Evolutionary conservation across 2,888 invertebrate species (phyloP).

Genomic region (Pyrgus malvae): DNA sequence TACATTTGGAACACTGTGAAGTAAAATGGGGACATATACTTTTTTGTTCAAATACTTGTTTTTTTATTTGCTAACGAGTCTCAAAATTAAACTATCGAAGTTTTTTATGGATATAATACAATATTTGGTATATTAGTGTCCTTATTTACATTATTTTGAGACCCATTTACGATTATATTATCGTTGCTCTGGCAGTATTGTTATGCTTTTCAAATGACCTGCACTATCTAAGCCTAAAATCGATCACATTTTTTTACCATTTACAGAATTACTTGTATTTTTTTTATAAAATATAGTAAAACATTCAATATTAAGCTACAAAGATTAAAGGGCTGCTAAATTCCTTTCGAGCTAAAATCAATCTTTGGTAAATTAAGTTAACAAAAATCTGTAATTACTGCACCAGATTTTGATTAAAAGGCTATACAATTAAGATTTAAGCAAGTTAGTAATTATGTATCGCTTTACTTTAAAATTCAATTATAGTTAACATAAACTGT

Average conservation of each 20-base stretch:
- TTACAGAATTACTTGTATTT: conserved; percentile 65
- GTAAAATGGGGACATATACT: too few species aligned
- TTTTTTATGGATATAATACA: background rate
- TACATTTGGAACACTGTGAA: background rate
- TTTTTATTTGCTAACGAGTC: conserved; percentile 29
- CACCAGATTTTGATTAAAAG: conserved; percentile 49
- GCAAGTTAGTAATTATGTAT: background rate
- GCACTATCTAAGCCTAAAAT: conserved; percentile 67
- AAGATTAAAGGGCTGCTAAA: conserved; percentile 59
- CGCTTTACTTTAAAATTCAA: background rate
- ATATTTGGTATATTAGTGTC: background rate
- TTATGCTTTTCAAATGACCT: conserved; percentile 42
- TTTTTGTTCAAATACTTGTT: conserved; percentile 26
- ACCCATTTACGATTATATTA: conserved; percentile 36
- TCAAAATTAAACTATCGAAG: conserved; percentile 25
- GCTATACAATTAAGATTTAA: conserved; percentile 3
- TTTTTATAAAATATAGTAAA: conserved; percentile 76
- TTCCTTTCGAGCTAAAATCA: conserved; percentile 61
- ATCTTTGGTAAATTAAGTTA: conserved; percentile 78
- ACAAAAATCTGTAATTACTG: conserved; percentile 66
- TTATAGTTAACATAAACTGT: too few species aligned
- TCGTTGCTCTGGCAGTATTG: conserved; percentile 40
- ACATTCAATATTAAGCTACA: conserved; percentile 72
- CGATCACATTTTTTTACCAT: conserved; percentile 69
- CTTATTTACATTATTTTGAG: conserved; percentile 45